Evolutionary conservation across 1,140 invertebrate genomes (phyloP).

Genomic region (Papilio aristodemus): DNA sequence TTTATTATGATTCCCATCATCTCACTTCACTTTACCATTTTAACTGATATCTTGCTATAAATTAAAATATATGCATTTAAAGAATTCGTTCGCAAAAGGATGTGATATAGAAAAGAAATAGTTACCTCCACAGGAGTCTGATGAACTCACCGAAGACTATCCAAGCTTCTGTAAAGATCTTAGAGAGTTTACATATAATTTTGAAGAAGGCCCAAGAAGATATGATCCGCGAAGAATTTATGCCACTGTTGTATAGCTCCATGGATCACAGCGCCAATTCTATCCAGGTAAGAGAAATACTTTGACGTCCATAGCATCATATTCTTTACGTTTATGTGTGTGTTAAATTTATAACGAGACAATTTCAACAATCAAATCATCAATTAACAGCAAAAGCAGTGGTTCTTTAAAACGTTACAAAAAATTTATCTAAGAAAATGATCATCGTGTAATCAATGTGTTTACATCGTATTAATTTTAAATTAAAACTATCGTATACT

Average conservation of each 20-base stretch:
- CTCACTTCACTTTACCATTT: neutral
- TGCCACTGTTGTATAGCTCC: constrained; percentile 93
- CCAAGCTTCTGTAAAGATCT: constrained; percentile 92
- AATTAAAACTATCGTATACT: neutral
- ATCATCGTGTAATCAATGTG: too few relatives aligned
- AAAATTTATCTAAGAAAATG: too few relatives aligned
- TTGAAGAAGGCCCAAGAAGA: constrained; percentile 92
- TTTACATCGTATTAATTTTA: too few relatives aligned
- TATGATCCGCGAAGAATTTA: constrained; percentile 89
- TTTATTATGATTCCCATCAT: too few relatives aligned
- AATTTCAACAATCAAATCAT: neutral
- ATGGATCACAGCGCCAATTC: constrained; percentile 95
- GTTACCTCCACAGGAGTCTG: constrained; percentile 71
- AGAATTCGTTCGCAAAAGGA: neutral
- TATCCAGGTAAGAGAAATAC: constrained; percentile 87
- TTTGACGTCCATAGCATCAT: neutral
- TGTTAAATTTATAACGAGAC: too few relatives aligned
- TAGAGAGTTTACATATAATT: constrained; percentile 96
- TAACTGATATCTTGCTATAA: neutral
- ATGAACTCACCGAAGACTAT: constrained; percentile 93
- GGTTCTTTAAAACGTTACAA: neutral
- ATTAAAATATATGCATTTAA: neutral
- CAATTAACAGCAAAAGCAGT: neutral
- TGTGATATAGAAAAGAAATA: constrained; percentile 12
- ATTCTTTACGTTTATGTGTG: constrained; percentile 21